phyloP scores from a whole-genome alignment of 2,888 invertebrate genomes.

The Troides oblongomaculatus region DNA sequence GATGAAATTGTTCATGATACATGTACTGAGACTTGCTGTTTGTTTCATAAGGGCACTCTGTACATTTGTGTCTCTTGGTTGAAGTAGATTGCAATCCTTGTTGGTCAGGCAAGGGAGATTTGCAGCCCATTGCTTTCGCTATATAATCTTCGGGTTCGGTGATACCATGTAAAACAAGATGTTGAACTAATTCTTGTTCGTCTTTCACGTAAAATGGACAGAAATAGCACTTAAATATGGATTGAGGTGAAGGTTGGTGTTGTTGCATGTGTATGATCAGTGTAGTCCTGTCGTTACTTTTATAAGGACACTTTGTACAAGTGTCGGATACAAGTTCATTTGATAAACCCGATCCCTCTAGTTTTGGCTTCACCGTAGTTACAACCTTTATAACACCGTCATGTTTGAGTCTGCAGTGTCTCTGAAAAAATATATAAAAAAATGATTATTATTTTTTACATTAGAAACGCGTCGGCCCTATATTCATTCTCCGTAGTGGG shows the following conservation, averaged over 20 bases:
- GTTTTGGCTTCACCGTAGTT: slow-evolving; percentile 74
- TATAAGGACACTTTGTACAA: slow-evolving; percentile 88
- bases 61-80: slow-evolving; percentile 87
- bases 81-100: slow-evolving; percentile 39
- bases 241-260: slow-evolving; percentile 84
- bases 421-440: slow-evolving; percentile 73
- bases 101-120: slow-evolving; percentile 53
- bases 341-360: slow-evolving; percentile 57
- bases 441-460: slow-evolving; percentile 4
- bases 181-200: slow-evolving; percentile 84
- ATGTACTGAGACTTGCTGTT: slow-evolving; percentile 92
- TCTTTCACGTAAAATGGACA: slow-evolving; percentile 89
- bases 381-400: slow-evolving; percentile 86
- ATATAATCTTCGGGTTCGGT: slow-evolving; percentile 76
- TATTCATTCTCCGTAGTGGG: not conserved
- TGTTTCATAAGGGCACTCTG: slow-evolving; percentile 90
- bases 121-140: slow-evolving; percentile 66
- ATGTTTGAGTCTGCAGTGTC: slow-evolving; percentile 89
- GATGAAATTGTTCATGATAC: slow-evolving; percentile 93
- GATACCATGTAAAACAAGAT: slow-evolving; percentile 83
- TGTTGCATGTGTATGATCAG: slow-evolving; percentile 84
- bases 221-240: slow-evolving; percentile 88
- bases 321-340: slow-evolving; percentile 55
- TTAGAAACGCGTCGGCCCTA: not conserved
- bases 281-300: slow-evolving; percentile 77